Conservation (phyloP, 2,888 invertebrate genomes). For the Caenorhabditis macrosperma region DNA sequence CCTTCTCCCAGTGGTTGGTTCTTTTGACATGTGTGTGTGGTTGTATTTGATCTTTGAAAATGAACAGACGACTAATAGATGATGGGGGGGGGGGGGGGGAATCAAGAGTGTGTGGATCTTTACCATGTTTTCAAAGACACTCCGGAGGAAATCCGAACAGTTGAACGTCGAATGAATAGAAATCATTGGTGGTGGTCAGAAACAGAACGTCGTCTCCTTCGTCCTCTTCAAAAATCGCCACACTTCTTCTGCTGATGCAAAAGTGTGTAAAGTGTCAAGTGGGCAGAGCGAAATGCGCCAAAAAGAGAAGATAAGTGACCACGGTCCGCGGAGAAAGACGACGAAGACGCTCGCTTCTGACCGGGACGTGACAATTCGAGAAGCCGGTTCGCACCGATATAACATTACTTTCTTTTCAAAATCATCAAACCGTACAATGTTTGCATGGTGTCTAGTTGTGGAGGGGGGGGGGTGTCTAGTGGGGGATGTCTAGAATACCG, state of each 20-base stretch:
- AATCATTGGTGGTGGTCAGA: slow-evolving; percentile 14
- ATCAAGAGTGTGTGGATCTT: slow-evolving; percentile 2
- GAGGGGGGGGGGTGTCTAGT: too few relatives aligned
- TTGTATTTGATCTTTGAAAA: slow-evolving; percentile 44
- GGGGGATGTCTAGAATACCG: slow-evolving; percentile 9
- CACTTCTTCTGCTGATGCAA: neutral
- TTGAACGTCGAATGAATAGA: slow-evolving; percentile 41
- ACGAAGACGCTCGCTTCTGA: slow-evolving; percentile 36
- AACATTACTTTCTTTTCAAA: slow-evolving; percentile 4
- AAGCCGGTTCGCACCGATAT: slow-evolving; percentile 16
- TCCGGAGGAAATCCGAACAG: slow-evolving; percentile 50
- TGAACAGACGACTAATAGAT: neutral
- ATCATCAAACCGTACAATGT: slow-evolving; percentile 1
- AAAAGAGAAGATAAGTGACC: slow-evolving; percentile 45
- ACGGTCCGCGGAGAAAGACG: slow-evolving; percentile 14
- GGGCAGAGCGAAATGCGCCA: slow-evolving; percentile 8
- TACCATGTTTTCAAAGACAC: slow-evolving; percentile 43
- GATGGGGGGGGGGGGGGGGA: too few relatives aligned
- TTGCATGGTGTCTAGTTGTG: slow-evolving; percentile 9
- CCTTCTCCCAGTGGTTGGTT: slow-evolving; percentile 3
- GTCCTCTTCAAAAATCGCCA: slow-evolving; percentile 29
- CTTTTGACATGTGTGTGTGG: slow-evolving; percentile 11
- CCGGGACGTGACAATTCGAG: slow-evolving; percentile 45
- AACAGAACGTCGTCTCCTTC: neutral
- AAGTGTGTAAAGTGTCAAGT: slow-evolving; percentile 45